Conservation (phyloP, 2,888 invertebrate species). For the Litoditis marina region DNA sequence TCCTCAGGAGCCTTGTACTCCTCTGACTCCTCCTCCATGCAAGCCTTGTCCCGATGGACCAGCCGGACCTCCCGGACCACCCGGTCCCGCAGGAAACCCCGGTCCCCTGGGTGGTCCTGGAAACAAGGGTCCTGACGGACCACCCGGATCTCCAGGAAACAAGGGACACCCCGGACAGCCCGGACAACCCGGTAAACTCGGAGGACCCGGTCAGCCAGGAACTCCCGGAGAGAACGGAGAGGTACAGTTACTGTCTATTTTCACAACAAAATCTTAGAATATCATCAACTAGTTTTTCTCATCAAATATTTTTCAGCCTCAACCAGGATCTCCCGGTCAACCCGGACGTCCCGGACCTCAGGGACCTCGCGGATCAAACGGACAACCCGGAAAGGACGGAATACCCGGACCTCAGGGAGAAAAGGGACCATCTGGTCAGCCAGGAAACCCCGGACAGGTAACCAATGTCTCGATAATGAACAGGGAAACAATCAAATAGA, state of each 20-base stretch:
- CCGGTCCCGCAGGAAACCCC: slow-evolving; percentile 47
- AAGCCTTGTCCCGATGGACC: slow-evolving; percentile 57
- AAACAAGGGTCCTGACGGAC: slow-evolving; percentile 25
- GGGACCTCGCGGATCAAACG: too few species aligned
- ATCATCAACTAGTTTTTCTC: too few species aligned
- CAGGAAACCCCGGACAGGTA: slow-evolving; percentile 40
- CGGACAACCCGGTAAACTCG: slow-evolving; percentile 30
- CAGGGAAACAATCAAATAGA: slow-evolving; percentile 34
- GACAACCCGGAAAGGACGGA: slow-evolving; percentile 41
- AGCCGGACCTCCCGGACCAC: slow-evolving; percentile 43
- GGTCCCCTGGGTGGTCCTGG: slow-evolving; percentile 30
- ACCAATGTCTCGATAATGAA: too few species aligned
- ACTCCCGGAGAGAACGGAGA: slow-evolving; percentile 25
- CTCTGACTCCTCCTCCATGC: slow-evolving; percentile 61
- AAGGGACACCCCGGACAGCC: slow-evolving; percentile 40
- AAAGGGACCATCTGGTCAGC: slow-evolving; percentile 39
- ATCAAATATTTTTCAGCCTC: slow-evolving; percentile 34
- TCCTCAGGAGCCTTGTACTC: slow-evolving; percentile 54
- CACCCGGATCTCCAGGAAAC: slow-evolving; percentile 18
- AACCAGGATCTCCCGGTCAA: slow-evolving; percentile 39
- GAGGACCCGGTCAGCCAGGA: slow-evolving; percentile 34
- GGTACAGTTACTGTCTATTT: too few species aligned
- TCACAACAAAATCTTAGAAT: too few species aligned
- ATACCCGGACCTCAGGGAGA: slow-evolving; percentile 34
- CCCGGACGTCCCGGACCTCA: too few species aligned